Conservation (phyloP, 2,113 vertebrate genomes). For the Festucalex cinctus region DNA sequence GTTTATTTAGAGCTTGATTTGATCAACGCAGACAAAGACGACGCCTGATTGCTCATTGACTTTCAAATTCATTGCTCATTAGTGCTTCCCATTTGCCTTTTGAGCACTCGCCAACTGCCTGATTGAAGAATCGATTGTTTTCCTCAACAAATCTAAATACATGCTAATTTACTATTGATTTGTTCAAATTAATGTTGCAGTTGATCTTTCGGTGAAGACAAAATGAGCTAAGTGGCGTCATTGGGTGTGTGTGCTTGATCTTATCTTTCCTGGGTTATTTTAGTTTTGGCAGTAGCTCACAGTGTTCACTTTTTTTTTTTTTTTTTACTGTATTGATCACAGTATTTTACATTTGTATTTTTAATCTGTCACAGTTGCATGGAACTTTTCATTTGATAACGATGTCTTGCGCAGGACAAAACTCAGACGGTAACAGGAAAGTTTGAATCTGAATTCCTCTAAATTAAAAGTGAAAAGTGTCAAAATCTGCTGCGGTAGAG, state of each 20-base stretch:
- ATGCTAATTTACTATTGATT: constrained; percentile 42
- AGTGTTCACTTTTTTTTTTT: neutral
- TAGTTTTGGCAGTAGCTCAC: constrained; percentile 7
- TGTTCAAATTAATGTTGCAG: constrained; percentile 21
- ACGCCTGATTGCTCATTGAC: constrained; percentile 22
- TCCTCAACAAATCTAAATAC: constrained; percentile 26
- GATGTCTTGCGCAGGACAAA: constrained; percentile 21
- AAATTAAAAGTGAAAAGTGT: constrained; percentile 27
- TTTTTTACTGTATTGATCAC: constrained; percentile 14
- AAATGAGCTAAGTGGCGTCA: constrained; percentile 24
- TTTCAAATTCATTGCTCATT: constrained; percentile 41
- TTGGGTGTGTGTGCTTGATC: constrained; percentile 10
- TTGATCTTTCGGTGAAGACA: constrained; percentile 39
- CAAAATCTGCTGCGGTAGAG: constrained; percentile 4
- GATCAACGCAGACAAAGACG: constrained; percentile 10
- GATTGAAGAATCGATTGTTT: constrained; percentile 32
- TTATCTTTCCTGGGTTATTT: neutral
- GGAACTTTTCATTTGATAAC: constrained; percentile 31
- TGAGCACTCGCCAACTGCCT: constrained; percentile 15
- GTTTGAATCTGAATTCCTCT: constrained; percentile 18
- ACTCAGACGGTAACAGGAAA: constrained; percentile 25
- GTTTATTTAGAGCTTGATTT: constrained; percentile 15
- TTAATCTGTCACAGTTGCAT: constrained; percentile 33
- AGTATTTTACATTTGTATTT: constrained; percentile 16
- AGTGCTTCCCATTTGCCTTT: constrained; percentile 32